Conservation (phyloP, 1,140 invertebrate genomes). For the Lamellibrachia luymesi region DNA sequence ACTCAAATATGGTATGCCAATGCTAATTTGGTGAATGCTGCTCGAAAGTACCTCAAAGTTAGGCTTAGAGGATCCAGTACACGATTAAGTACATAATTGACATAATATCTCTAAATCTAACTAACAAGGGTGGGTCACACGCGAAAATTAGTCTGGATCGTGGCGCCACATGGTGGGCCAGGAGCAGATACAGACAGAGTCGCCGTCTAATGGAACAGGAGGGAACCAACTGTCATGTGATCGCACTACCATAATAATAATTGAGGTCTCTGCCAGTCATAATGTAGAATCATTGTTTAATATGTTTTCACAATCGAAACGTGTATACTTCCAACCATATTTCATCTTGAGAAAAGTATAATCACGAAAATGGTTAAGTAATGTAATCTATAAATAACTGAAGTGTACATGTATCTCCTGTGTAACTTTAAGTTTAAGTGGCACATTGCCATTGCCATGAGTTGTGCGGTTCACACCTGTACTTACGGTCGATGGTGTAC, state of each 20-base stretch:
- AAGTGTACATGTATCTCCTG: neutral
- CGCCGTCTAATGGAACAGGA: neutral
- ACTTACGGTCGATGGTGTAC: neutral
- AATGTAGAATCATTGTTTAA: neutral
- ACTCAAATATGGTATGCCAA: too few relatives aligned
- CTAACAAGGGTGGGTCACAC: too few relatives aligned
- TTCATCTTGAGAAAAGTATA: neutral
- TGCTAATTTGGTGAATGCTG: too few relatives aligned
- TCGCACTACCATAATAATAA: neutral
- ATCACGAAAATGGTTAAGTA: neutral
- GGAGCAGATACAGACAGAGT: neutral
- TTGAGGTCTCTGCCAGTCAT: neutral
- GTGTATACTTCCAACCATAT: neutral
- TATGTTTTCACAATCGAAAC: neutral
- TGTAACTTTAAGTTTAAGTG: neutral
- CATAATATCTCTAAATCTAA: too few relatives aligned
- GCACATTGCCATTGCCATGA: neutral
- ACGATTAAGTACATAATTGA: too few relatives aligned
- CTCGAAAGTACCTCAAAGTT: too few relatives aligned
- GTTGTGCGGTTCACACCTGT: neutral
- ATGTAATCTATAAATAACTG: neutral
- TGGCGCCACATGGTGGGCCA: neutral
- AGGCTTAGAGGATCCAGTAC: too few relatives aligned
- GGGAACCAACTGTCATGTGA: neutral
- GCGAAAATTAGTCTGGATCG: too few relatives aligned